Evolutionary conservation across 2,113 vertebrate species (phyloP).

Genomic region (Andinoacara biseriatus): DNA sequence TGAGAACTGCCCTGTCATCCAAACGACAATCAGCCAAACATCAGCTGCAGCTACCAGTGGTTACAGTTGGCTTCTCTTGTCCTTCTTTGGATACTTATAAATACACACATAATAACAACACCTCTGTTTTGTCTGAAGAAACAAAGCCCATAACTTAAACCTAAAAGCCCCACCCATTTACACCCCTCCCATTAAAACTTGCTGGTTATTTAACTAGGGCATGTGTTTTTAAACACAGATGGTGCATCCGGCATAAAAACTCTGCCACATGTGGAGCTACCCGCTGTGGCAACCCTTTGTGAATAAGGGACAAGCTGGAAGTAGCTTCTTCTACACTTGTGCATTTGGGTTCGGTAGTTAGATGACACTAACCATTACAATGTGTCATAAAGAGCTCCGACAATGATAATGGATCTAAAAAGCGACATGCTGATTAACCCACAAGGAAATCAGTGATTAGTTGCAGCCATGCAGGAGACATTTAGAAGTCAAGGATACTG

Average conservation of each 20-base stretch:
- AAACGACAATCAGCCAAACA: constrained; percentile 14
- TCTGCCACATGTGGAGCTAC: background rate
- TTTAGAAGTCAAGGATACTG: background rate
- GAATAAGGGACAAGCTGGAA: background rate
- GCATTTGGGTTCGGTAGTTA: background rate
- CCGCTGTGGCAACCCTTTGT: background rate
- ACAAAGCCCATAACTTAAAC: background rate
- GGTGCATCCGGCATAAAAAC: background rate
- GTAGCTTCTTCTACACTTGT: background rate
- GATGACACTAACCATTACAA: background rate
- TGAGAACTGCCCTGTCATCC: background rate
- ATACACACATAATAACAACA: background rate
- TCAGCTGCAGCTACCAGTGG: constrained; percentile 26
- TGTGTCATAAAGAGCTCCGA: background rate
- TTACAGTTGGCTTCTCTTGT: background rate
- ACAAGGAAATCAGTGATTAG: background rate
- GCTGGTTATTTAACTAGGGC: background rate
- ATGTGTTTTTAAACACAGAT: background rate
- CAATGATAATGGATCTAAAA: background rate
- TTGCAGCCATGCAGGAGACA: background rate
- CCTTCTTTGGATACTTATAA: background rate
- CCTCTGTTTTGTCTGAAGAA: background rate
- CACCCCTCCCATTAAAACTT: background rate
- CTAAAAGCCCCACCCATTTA: background rate
- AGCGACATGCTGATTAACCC: background rate